Conservation (phyloP, 2,797 vertebrate genomes). For the Craterocephalus amniculus region DNA sequence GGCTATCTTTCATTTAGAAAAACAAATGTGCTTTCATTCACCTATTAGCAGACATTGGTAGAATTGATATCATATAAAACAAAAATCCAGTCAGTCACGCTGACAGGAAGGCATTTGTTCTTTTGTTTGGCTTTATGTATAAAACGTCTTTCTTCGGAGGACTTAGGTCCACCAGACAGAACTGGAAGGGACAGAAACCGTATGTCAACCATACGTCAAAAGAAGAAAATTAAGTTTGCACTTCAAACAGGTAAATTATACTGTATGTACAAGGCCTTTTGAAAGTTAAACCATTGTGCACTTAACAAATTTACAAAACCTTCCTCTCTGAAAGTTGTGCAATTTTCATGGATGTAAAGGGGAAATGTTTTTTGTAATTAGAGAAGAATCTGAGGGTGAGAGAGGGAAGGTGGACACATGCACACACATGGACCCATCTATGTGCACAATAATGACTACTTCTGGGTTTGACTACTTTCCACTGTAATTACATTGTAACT, state of each 20-base stretch:
- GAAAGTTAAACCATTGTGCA: conserved; percentile 42
- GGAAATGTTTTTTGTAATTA: conserved; percentile 32
- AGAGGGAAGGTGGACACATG: conserved; percentile 25
- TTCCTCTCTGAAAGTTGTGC: conserved; percentile 32
- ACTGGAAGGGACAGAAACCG: conserved; percentile 14
- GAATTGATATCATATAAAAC: conserved; percentile 29
- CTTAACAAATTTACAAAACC: conserved; percentile 39
- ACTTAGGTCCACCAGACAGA: conserved; percentile 20
- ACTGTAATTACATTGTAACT: conserved; percentile 25
- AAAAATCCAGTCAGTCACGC: conserved; percentile 42
- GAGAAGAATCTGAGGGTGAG: conserved; percentile 19
- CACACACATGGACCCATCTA: conserved; percentile 16
- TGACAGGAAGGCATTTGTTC: conserved; percentile 57
- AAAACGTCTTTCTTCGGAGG: conserved; percentile 34
- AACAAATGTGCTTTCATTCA: conserved; percentile 40
- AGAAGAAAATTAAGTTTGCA: conserved; percentile 36
- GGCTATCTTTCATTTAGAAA: conserved; percentile 47
- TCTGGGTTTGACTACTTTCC: conserved; percentile 12
- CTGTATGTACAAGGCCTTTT: conserved; percentile 36
- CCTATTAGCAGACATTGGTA: conserved; percentile 3
- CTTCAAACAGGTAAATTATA: conserved; percentile 58
- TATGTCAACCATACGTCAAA: conserved; percentile 11
- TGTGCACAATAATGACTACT: conserved; percentile 21
- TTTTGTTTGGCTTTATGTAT: conserved; percentile 50
- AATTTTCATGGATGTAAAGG: conserved; percentile 35